Base-by-base conservation (phyloP, 2,113 vertebrate genomes). In the mouse (Mus musculus) region DNA sequence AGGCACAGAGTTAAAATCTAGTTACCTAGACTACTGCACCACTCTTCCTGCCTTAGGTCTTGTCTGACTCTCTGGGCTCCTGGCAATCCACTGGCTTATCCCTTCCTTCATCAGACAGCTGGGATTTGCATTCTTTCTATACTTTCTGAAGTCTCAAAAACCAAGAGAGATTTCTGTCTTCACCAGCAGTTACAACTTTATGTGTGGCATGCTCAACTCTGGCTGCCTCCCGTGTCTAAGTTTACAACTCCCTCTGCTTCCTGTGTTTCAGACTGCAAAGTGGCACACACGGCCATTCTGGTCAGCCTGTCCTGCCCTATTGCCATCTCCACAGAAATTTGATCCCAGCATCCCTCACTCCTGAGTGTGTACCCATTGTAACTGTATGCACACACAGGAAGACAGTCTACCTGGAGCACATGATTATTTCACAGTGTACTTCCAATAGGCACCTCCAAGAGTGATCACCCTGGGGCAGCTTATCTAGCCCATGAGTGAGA, bases 401-500 rank as follows among this genome's bases (percentile, higher is more conserved):
- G 69, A 95, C 13, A 30, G 4, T 75, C 81, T 59, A 87, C 61
- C 73, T 71, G 72, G 63, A 49, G 80, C 71, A 36, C 69, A 28
- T 65, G 75, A 88, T 81, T 84, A 8, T 59, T 86, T 88, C 76
- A 39, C n/a, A 90, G 46, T 69, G 88, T 96, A 82, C 28, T 49
- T 54, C 71, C 54, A 84, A 76, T 39, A 78, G 90, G 28, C 7
- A 1, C 87, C 94, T 71, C 77, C 71, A 72, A 82, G 71, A 88
- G 67, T 39, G 42, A 42, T 72, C 24, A 11, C 16, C 28, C 72
- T 85, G 39, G 11, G 28, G 49, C 67, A 93, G 81, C 46, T 72
- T 72, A n/a, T 95, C 84, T 86, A 76, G 80, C 19, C 42, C 56
- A 16, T 81, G 67, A 88, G 91, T 97, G 71, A 96, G 84, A 54